Conservation (phyloP, 2,797 vertebrate genomes). For the Knipowitschia caucasica region DNA sequence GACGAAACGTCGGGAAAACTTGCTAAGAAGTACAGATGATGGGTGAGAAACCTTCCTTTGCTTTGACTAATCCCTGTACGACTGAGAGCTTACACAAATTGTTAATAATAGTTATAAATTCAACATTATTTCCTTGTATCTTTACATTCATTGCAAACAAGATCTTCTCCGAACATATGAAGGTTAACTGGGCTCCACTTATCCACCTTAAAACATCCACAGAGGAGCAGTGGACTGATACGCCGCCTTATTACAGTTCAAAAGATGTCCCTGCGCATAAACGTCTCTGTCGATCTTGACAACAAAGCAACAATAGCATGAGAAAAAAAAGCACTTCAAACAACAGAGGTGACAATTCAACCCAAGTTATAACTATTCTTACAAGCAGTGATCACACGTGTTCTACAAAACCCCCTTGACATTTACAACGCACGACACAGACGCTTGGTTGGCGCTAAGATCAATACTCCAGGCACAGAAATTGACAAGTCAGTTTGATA, state of each 20-base stretch:
- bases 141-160: constrained; percentile 1
- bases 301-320: constrained; percentile 43
- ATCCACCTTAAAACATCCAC: constrained; percentile 53
- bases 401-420: constrained; percentile 59
- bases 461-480: constrained; percentile 40
- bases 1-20: no score
- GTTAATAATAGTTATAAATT: no score
- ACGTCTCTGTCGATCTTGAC: constrained; percentile 44
- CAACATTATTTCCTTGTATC: no score
- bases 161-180: constrained; percentile 44
- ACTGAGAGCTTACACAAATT: no score
- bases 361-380: constrained; percentile 41
- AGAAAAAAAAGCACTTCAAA: constrained; percentile 59
- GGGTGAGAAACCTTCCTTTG: no score
- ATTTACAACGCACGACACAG: constrained; percentile 53
- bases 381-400: constrained; percentile 59
- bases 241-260: constrained; percentile 49
- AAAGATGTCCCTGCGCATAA: constrained; percentile 46
- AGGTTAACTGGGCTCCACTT: constrained; percentile 64
- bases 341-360: constrained; percentile 44
- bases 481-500: neutral
- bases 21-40: no score
- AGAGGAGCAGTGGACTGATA: constrained; percentile 49
- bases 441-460: constrained; percentile 43
- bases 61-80: no score